Conservation (phyloP, 2,888 invertebrate genomes). For the Nomada goodeniana region DNA sequence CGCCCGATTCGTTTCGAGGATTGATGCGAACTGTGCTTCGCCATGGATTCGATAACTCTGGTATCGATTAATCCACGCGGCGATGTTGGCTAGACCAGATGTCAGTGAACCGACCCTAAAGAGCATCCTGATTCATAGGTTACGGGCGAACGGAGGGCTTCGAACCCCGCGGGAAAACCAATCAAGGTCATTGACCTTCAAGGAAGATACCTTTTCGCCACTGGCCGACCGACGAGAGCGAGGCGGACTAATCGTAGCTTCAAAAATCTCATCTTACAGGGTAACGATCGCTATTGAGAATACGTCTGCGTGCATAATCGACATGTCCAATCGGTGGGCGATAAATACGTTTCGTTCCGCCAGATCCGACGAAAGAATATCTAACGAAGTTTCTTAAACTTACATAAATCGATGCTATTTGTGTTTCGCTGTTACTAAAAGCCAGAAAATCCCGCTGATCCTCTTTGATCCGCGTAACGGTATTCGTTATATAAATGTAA, state of each 20-base stretch:
- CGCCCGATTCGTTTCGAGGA: conserved; percentile 3
- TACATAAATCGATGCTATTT: too few species aligned
- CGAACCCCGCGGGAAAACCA: conserved; percentile 52
- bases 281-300: not conserved
- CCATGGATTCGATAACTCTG: conserved; percentile 33
- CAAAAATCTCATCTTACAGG: not conserved
- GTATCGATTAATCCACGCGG: conserved; percentile 58
- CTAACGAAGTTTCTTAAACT: too few species aligned
- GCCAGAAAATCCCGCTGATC: too few species aligned
- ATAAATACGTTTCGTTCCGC: too few species aligned
- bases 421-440: too few species aligned
- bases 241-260: conserved; percentile 12
- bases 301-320: not conserved
- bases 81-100: conserved; percentile 56
- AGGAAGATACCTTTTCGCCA: conserved; percentile 51
- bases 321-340: not conserved
- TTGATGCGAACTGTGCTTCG: not conserved
- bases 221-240: conserved; percentile 17
- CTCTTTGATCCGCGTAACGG: too few species aligned
- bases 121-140: conserved; percentile 67
- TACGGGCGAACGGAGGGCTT: conserved; percentile 57
- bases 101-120: conserved; percentile 59
- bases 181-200: conserved; percentile 72
- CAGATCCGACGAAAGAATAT: too few species aligned
- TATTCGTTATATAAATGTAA: too few species aligned